These are phyloP conservation scores for Chloroceryle amazona DNA, from an alignment of 2,797 vertebrate species.

Conservation along the genomic window DNA sequence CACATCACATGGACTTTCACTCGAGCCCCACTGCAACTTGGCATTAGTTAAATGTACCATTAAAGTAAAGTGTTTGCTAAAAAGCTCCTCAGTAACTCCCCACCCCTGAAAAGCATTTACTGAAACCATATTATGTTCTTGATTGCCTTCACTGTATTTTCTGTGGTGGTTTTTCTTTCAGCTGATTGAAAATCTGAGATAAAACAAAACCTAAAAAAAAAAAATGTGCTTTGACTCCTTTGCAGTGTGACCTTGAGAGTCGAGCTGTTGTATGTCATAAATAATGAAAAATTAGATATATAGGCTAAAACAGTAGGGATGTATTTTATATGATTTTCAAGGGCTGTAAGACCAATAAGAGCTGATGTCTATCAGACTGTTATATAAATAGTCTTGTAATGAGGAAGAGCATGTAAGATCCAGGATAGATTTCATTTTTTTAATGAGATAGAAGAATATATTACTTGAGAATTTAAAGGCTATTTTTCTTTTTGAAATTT, in stretches of 20 bases:
- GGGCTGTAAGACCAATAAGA: slow-evolving; percentile 32
- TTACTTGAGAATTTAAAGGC: slow-evolving; percentile 55
- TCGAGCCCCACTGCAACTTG: neutral
- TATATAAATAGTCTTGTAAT: slow-evolving; percentile 64
- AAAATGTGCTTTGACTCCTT: neutral
- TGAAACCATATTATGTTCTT: neutral
- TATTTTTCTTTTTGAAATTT: slow-evolving; percentile 70
- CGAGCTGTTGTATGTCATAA: slow-evolving; percentile 30
- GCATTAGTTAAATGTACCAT: slow-evolving; percentile 65
- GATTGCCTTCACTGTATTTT: slow-evolving; percentile 43
- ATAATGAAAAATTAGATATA: slow-evolving; percentile 51
- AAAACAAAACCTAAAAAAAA: neutral
- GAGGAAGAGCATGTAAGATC: slow-evolving; percentile 42
- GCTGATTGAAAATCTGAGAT: slow-evolving; percentile 50
- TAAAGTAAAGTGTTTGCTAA: slow-evolving; percentile 45
- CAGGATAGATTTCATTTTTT: slow-evolving; percentile 58
- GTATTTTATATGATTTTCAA: slow-evolving; percentile 47
- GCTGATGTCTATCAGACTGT: slow-evolving; percentile 27
- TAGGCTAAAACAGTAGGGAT: slow-evolving; percentile 1
- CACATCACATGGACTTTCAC: neutral
- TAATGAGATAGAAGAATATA: slow-evolving; percentile 61
- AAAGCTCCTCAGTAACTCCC: slow-evolving; percentile 32
- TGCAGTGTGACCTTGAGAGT: slow-evolving; percentile 55
- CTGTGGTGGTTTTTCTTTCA: neutral
- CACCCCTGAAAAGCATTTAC: slow-evolving; percentile 53